These are phyloP conservation scores for Cheracebus regulus DNA, from an alignment of 2,797 vertebrate species.

Conservation along the genomic window DNA sequence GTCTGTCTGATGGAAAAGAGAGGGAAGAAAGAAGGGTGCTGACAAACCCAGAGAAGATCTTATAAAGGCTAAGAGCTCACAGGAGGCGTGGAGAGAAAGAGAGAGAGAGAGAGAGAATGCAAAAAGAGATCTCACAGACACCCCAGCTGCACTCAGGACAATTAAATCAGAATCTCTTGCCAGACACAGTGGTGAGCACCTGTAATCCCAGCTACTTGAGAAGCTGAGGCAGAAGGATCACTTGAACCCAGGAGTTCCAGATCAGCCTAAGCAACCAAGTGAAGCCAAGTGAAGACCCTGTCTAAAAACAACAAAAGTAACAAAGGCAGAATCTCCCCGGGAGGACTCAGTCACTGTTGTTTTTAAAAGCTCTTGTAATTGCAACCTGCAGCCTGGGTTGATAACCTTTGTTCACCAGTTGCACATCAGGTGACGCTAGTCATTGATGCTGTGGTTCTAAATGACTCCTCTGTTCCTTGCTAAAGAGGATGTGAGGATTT, in stretches of 20 bases:
- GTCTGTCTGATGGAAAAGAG: neutral
- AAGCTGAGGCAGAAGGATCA: neutral
- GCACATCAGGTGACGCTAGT: neutral
- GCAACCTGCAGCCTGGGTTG: neutral
- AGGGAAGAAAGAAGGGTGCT: neutral
- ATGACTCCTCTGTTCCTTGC: neutral
- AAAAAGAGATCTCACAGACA: neutral
- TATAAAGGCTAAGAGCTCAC: neutral
- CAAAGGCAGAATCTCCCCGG: neutral
- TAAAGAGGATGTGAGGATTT: constrained; percentile 18
- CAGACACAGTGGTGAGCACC: too few relatives aligned
- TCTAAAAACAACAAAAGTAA: neutral
- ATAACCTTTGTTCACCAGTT: neutral
- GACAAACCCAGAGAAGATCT: neutral
- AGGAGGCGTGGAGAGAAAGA: neutral
- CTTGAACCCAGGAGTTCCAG: neutral
- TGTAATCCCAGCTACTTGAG: neutral
- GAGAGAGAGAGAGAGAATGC: neutral
- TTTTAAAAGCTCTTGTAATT: neutral
- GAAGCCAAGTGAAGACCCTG: neutral
- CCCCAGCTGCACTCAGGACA: neutral
- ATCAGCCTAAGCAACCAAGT: neutral
- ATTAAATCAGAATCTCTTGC: neutral
- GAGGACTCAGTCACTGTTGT: neutral
- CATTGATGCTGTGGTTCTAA: neutral